Base-by-base conservation (phyloP, 2,113 vertebrate genomes). In the Lophochroa leadbeateri region DNA sequence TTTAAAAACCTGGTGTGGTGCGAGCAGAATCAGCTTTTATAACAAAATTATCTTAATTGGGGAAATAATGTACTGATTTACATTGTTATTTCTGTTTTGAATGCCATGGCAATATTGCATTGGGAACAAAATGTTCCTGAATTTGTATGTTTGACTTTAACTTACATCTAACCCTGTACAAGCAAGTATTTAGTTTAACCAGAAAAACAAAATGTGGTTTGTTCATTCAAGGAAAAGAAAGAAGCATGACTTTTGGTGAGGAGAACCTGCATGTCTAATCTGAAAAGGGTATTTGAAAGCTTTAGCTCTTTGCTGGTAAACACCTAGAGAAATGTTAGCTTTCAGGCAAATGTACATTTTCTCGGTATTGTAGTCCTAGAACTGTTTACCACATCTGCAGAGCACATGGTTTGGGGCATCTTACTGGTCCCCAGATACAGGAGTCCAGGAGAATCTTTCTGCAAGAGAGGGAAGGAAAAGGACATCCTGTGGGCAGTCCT, bases 71-170 rank as follows among this genome's bases (percentile, higher is more conserved):
- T 75, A 65, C 81, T 89, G 60, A 76, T 96, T 96, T 96, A 92
- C 39, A 71, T 47, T 92, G 20, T 41, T 88, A 49, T 13, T 88
- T 37, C 60, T 90, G 64, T 76, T 83, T 92, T 71, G 41, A 83
- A 39, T 72, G 50, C 61, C 77, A 57, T 80, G 82, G 46, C 27
- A 84, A 23, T 69, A 49, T 41, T 89, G 52, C 12, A 67, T 50
- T 71, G 82, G 71, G 55, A 95, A 96, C 86, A 92, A 92, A 95
- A 94, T 90, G 71, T 96, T 94, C 81, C 71, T 28, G 33, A 65
- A 74, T 89, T 96, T 95, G 39, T 96, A 82, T 63, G 76, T 75
- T 97, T 95, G 35, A 25, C n/a, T 86, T 93, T 87, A 81, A 60
- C 27, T 61, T 71, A 39, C 72, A 50, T 89, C 35, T 28, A 95